Base-by-base conservation (phyloP, 2,797 vertebrate species). In the Spea hammondii region DNA sequence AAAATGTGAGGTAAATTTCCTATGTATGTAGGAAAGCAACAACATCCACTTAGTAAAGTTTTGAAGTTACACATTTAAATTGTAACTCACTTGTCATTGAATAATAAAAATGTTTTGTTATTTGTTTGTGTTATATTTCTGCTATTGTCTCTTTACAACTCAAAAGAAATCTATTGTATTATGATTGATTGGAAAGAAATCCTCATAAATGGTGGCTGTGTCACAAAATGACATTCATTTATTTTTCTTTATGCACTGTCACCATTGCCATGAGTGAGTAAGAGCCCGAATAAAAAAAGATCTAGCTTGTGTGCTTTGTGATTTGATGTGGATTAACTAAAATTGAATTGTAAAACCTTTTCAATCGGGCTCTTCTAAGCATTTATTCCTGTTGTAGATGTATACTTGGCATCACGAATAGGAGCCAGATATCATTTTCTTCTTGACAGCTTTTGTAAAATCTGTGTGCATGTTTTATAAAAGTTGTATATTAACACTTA, bases 141-240 rank as follows among this genome's bases (percentile, higher is more conserved):
- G 47, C n/a, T 44, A n/a, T 4, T 7, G 46, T 69, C 65, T 76
- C 66, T 76, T 71, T 80, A 76, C 60, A 50, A 48, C 49, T 48
- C 12, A 51, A 48, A 51, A n/a, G 44, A 67, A 77, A 78, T 54
- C 57, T 44, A 66, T 81, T 76, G 65, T 70, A 77, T 82, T 69
- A 77, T 77, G 80, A 82, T 82, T 77, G 79, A 77, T 82, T 70
- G 75, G n/a, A 64, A 65, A 69, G 70, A 78, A 77, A 82, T 77
- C 75, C 70, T 17, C 72, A 53, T 74, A 72, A 82, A 74, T 62
- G 11, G 70, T 12, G 59, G 12, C 48, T 70, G 57, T 74, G 57
- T 74, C 75, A 77, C 55, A 77, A 77, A 73, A 72, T 82, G 69
- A 77, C 79, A 72, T 81, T 77, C 74, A 76, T 82, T 82, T 82